Evolutionary conservation across 2,797 vertebrate genomes (phyloP).

Genomic region (Parauchenoglanis ngamensis): DNA sequence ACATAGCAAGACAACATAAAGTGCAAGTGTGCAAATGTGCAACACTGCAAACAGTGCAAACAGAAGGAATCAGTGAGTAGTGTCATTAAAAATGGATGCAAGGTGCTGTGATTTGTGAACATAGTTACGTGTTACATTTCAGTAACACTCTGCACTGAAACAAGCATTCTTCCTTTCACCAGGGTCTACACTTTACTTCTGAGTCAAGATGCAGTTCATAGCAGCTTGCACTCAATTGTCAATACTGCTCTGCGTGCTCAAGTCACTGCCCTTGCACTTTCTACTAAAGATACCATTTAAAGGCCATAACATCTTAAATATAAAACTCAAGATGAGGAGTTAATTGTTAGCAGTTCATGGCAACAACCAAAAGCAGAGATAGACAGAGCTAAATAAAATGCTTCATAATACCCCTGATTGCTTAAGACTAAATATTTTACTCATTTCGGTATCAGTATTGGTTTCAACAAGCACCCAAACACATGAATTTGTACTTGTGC

Average conservation of each 20-base stretch:
- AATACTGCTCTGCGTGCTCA: neutral
- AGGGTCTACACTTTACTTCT: neutral
- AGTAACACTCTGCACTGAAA: neutral
- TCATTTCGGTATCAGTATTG: neutral
- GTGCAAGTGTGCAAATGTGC: no score
- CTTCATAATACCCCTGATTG: neutral
- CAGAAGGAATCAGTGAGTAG: neutral
- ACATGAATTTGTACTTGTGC: neutral
- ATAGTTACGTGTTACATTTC: no score
- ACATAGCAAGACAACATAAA: no score
- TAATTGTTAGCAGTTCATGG: neutral
- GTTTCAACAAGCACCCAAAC: neutral
- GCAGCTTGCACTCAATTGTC: neutral
- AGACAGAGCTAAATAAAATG: neutral
- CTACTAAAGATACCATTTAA: neutral
- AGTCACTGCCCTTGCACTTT: neutral
- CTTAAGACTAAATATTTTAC: neutral
- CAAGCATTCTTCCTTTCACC: neutral
- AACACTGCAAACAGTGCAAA: no score
- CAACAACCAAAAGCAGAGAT: neutral
- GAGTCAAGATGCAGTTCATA: neutral
- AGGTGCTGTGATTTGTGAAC: neutral
- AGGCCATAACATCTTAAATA: neutral
- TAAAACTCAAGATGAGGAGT: neutral
- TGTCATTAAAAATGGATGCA: neutral